Percentiles rank a stretch among this genome's conserved stretches.
Conservation (phyloP, 2,797 vertebrate species). For the Morelia viridis region DNA sequence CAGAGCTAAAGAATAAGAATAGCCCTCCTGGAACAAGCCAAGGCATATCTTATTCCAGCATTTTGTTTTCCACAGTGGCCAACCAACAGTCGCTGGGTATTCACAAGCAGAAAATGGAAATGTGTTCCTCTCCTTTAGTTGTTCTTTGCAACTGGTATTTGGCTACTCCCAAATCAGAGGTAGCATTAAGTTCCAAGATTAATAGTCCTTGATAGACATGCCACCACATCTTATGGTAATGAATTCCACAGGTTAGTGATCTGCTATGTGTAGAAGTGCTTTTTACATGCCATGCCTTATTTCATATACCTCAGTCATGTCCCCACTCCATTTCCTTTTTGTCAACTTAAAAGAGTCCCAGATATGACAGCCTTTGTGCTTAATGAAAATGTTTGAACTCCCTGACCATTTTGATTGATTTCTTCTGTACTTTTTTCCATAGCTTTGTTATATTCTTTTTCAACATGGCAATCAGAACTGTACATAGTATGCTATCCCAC, state of each 20-base stretch:
- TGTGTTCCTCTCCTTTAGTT: not conserved
- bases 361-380: not conserved
- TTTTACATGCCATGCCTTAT: not conserved
- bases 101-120: not conserved
- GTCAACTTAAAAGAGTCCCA: not conserved
- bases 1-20: not conserved
- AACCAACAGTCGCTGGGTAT: not conserved
- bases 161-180: not conserved
- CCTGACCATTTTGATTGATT: not conserved
- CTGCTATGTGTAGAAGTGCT: not conserved
- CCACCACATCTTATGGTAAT: not conserved
- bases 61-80: not conserved
- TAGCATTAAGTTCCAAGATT: not conserved
- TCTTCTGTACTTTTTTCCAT: not conserved
- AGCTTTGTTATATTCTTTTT: not conserved
- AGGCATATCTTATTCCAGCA: not conserved
- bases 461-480: not conserved
- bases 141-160: not conserved
- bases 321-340: not conserved
- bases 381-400: not conserved
- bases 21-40: not conserved
- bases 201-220: not conserved
- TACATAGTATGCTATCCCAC: not conserved
- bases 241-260: not conserved
- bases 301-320: not conserved